Percentiles rank a stretch among this genome's conserved stretches.
phyloP scores from a whole-genome alignment of 2,113 vertebrate genomes.

The Riparia riparia region DNA sequence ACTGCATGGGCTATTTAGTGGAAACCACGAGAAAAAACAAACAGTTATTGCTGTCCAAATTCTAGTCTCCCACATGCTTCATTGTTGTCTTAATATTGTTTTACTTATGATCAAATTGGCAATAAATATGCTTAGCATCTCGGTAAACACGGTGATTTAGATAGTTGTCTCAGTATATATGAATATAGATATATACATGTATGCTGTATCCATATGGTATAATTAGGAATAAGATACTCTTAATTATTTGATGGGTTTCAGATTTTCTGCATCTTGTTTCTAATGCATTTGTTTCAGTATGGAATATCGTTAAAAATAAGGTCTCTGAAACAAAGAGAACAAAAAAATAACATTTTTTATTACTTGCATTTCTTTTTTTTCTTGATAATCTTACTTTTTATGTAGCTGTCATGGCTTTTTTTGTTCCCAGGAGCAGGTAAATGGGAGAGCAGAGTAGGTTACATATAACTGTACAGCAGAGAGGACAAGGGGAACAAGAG shows the following conservation, averaged over 20 bases:
- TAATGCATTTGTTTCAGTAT: neutral
- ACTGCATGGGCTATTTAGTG: constrained; percentile 11
- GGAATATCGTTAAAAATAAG: neutral
- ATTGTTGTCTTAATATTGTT: neutral
- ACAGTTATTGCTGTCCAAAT: neutral
- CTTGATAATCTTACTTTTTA: neutral
- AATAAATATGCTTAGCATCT: neutral
- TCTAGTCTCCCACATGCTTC: neutral
- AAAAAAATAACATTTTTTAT: neutral
- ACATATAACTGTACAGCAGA: neutral
- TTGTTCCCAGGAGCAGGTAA: neutral
- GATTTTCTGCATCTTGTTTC: neutral
- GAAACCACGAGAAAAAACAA: neutral
- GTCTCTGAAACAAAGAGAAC: neutral
- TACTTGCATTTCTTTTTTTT: neutral
- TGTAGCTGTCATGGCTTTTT: neutral
- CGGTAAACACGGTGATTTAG: neutral
- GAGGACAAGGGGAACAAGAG: neutral
- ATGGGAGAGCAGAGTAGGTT: neutral
- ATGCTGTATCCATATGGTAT: neutral
- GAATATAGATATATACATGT: neutral
- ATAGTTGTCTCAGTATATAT: neutral
- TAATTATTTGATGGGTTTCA: neutral
- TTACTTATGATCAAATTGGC: neutral
- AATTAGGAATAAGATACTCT: neutral